Evolutionary conservation across 2,797 vertebrate species (phyloP).

Genomic region (Pachyuromys duprasi): DNA sequence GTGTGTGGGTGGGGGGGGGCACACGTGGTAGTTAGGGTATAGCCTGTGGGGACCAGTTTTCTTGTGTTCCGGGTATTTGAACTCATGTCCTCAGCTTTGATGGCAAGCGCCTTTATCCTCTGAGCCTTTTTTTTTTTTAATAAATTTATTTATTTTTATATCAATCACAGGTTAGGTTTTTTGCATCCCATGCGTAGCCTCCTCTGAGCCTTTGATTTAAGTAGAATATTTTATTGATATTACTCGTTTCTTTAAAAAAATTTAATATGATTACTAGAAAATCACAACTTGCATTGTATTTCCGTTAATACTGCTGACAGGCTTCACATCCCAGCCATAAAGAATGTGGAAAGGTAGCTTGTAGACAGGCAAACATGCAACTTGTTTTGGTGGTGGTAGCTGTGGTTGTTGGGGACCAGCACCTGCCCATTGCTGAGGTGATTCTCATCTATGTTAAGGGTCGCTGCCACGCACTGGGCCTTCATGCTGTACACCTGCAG

Average conservation of each 20-base stretch:
- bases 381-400: background rate
- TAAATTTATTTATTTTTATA: too few relatives aligned
- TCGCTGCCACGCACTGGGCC: background rate
- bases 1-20: background rate
- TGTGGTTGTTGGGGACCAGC: background rate
- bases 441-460: background rate
- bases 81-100: background rate
- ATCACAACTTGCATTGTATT: conserved; percentile 19
- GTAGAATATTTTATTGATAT: conserved; percentile 4
- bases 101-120: background rate
- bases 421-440: background rate
- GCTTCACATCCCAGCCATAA: background rate
- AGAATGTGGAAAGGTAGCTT: conserved; percentile 21
- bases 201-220: background rate
- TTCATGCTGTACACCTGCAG: background rate
- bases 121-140: too few relatives aligned
- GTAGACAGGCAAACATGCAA: conserved; percentile 3
- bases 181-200: too few relatives aligned
- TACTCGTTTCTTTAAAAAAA: conserved; percentile 5
- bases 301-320: background rate
- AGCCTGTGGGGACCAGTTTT: background rate
- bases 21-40: background rate
- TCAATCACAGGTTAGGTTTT: too few relatives aligned
- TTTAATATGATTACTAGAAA: conserved; percentile 33
- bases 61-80: background rate